Evolutionary conservation across 2,797 vertebrate genomes (phyloP).

Genomic region (Neoniphon sammara): DNA sequence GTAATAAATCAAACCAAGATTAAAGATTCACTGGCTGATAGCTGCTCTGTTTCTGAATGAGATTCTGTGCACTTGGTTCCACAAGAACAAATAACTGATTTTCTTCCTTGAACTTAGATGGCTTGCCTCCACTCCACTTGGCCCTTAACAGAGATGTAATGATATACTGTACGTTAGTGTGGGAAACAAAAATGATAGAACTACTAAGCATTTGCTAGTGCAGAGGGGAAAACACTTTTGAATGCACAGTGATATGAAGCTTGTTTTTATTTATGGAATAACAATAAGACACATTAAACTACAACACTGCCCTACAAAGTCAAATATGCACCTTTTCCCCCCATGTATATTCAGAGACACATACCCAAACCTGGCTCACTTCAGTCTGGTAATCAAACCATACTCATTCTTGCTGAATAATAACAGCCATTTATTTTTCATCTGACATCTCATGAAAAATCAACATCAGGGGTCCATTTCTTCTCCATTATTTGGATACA

Average conservation of each 20-base stretch:
- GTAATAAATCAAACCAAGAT: background rate
- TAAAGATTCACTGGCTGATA: background rate
- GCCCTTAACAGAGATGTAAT: background rate
- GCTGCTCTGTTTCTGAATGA: background rate
- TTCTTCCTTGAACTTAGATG: background rate
- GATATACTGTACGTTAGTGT: background rate
- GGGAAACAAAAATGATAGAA: background rate
- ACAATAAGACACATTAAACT: slow-evolving; percentile 84
- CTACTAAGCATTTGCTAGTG: too few species aligned
- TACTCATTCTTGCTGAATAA: slow-evolving; percentile 27
- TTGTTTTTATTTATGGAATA: slow-evolving; percentile 85
- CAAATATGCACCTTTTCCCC: slow-evolving; percentile 33
- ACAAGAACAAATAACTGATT: background rate
- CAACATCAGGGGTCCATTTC: slow-evolving; percentile 10
- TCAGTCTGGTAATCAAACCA: slow-evolving; percentile 37
- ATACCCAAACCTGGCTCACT: background rate
- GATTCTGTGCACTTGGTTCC: background rate
- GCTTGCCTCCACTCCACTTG: background rate
- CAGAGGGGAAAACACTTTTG: background rate
- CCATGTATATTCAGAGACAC: too few species aligned
- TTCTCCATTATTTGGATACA: slow-evolving; percentile 12
- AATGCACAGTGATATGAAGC: slow-evolving; percentile 21
- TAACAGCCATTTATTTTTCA: slow-evolving; percentile 44
- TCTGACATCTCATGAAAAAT: slow-evolving; percentile 33
- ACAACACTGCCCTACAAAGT: slow-evolving; percentile 86